Conservation (phyloP, 2,113 vertebrate species). For the Copsychus sechellarum region DNA sequence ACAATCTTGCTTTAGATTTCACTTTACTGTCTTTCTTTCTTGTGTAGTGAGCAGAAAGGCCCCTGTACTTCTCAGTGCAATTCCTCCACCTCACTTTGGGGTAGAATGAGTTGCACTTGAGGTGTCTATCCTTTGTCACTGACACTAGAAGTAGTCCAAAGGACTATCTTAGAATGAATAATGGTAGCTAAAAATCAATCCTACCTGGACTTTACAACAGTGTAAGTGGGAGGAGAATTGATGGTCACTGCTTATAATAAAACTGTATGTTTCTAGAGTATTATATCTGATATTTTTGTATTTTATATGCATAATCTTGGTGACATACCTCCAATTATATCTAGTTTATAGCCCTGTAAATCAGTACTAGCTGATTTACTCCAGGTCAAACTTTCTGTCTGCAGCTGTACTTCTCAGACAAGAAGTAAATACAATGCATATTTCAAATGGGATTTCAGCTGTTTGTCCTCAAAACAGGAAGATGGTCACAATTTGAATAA, state of each 20-base stretch:
- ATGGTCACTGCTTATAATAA: neutral
- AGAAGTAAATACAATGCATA: neutral
- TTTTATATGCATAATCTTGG: neutral
- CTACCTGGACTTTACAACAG: neutral
- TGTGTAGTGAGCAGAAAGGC: neutral
- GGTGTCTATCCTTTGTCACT: neutral
- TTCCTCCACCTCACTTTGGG: neutral
- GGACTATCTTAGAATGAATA: neutral
- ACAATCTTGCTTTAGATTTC: neutral
- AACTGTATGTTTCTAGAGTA: neutral
- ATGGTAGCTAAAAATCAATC: neutral
- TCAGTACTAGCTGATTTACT: neutral
- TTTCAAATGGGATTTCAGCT: neutral
- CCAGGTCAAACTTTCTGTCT: neutral
- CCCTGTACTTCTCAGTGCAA: neutral
- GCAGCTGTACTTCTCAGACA: neutral
- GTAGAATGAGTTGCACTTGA: neutral
- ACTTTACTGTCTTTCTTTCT: neutral
- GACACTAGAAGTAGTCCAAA: neutral
- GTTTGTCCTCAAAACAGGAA: neutral
- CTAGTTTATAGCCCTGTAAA: neutral
- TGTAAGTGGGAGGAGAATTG: neutral
- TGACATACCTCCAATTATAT: neutral
- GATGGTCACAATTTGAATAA: neutral
- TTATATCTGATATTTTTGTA: neutral